Conservation (phyloP, 2,113 vertebrate genomes). For the Ciconia maguari region DNA sequence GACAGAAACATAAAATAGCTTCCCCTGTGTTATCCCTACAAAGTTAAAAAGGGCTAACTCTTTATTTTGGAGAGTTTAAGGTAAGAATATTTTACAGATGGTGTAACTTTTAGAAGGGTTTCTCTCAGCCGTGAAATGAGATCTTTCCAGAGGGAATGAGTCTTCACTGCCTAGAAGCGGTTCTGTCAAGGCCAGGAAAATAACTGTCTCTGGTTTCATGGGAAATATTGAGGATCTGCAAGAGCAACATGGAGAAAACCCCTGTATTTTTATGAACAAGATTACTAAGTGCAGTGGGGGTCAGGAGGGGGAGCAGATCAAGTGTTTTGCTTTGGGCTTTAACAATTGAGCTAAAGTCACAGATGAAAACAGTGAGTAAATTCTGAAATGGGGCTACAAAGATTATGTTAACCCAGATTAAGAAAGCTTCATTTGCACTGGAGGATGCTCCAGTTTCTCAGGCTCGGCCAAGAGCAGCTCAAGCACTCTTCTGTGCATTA, state of each 20-base stretch:
- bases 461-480: not conserved
- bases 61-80: not conserved
- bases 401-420: not conserved
- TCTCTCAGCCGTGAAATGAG: not conserved
- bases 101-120: not conserved
- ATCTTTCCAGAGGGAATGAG: not conserved
- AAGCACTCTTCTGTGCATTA: not conserved
- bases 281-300: not conserved
- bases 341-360: not conserved
- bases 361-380: not conserved
- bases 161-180: not conserved
- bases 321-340: not conserved
- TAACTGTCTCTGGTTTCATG: not conserved
- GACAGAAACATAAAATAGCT: not conserved
- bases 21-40: not conserved
- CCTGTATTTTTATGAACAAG: not conserved
- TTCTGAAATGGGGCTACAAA: not conserved
- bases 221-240: not conserved
- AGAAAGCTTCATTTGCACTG: not conserved
- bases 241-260: not conserved
- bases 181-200: not conserved
- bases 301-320: not conserved
- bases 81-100: not conserved
- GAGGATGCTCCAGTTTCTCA: not conserved
- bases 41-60: not conserved